Base-by-base conservation (phyloP, 1,140 invertebrate genomes). In the Bombus picipes region DNA sequence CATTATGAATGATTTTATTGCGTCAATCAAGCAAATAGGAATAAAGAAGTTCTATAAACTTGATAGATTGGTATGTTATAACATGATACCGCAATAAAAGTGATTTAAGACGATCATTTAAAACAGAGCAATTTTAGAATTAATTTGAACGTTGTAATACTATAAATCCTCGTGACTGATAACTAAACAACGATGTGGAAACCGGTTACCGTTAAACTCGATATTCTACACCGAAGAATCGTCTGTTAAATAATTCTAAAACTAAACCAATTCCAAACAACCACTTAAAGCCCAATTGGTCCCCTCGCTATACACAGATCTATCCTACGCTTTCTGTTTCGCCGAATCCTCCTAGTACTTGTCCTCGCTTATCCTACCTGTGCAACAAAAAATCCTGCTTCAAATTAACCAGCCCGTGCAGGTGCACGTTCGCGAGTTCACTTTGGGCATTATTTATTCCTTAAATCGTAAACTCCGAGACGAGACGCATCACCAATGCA, bases 371-470 rank as follows among this genome's bases (percentile, higher is more conserved):
- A 71, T 28, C 37, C 25, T 12, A 22, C 34, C 68, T 22, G 0
- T 25, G 22, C 12, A 10, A 71, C 10, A 68, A 37, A 72, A 39
- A 72, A 41, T 72, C 25, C 34, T 2, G 22, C 25, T 32, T 10
- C 25, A 39, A 71, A 71, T 39, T 39, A 71, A 71, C 37, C 12
- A 66, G 6, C 15, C 2, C 68, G 13, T 10, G 32, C 68, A 10
- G 9, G 22, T 39, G 37, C 68, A 39, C 37, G 39, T 10, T 70
- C 34, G 37, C 22, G 68, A 39, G 25, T 71, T 25, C 9, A 5
- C 68, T 71, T 8, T 22, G 0, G n/a, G 39, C 77, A 79, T 79
- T 66, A 79, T 79, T 79, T 79, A 65, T 43, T 8, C 65, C 25
- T 10, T 34, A 12, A 59, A 47, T 47, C 34, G 43, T 68, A 68